Evolutionary conservation across 2,113 vertebrate genomes (phyloP).

Genomic region (Scopus umbretta): DNA sequence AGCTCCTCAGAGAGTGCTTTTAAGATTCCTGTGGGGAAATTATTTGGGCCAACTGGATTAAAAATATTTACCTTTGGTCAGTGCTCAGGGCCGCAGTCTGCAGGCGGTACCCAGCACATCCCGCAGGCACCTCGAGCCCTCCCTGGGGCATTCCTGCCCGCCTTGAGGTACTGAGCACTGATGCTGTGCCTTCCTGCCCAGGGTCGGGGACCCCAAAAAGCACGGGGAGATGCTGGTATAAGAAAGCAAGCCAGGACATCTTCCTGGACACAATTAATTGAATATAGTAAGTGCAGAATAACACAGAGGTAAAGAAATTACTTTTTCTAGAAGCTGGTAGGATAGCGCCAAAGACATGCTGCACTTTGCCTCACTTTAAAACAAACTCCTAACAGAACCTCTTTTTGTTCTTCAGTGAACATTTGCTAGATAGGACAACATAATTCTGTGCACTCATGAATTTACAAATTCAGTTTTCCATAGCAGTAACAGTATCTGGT

Average conservation of each 20-base stretch:
- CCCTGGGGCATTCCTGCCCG: neutral
- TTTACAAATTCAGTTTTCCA: neutral
- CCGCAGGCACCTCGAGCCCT: neutral
- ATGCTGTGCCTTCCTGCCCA: neutral
- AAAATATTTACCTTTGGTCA: neutral
- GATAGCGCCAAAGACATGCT: neutral
- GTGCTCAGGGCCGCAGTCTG: neutral
- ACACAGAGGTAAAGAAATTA: neutral
- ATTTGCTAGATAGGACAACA: neutral
- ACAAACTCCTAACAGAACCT: neutral
- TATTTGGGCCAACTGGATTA: neutral
- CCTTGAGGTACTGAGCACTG: neutral
- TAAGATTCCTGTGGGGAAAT: neutral
- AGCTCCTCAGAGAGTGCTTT: neutral
- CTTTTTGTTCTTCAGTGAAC: neutral
- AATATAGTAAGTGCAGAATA: rapidly evolving
- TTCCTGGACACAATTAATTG: neutral
- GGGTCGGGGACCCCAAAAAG: neutral
- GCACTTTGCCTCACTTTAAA: neutral
- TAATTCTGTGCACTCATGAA: neutral
- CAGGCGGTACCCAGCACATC: neutral
- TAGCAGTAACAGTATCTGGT: neutral
- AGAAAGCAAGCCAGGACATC: neutral
- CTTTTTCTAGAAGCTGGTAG: neutral
- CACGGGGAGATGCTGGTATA: rapidly evolving